Evolutionary conservation across 1,140 invertebrate genomes (phyloP).

Genomic region (Drosophila yakuba): DNA sequence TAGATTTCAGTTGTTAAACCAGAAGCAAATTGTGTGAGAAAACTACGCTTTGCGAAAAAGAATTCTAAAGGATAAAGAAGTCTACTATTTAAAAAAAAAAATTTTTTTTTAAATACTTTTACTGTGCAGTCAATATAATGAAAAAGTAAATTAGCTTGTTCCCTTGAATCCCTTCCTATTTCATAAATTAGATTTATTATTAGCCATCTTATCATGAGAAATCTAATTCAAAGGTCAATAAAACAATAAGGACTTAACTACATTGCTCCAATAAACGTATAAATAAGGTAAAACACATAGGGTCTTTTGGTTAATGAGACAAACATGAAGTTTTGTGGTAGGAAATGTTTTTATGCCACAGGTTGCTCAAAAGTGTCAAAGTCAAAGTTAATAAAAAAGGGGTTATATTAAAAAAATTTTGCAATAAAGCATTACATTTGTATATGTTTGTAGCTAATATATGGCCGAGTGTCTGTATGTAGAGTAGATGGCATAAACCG

Average conservation of each 20-base stretch:
- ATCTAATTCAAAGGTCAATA: not conserved
- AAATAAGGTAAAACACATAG: not conserved
- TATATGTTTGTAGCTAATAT: constrained; percentile 1
- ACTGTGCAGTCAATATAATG: too few species aligned
- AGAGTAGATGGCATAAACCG: constrained; percentile 41
- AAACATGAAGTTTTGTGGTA: not conserved
- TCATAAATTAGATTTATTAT: too few species aligned
- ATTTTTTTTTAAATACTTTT: too few species aligned
- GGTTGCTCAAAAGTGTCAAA: constrained; percentile 28
- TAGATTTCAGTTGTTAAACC: constrained; percentile 19
- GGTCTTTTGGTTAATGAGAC: not conserved
- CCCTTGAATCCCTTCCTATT: too few species aligned
- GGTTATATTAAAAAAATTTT: constrained; percentile 18
- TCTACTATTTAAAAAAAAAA: too few species aligned
- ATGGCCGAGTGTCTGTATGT: constrained; percentile 8
- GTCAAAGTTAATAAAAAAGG: constrained; percentile 40
- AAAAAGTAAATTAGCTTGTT: too few species aligned
- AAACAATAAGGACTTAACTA: not conserved
- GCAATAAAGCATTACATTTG: not conserved
- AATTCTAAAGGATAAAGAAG: not conserved
- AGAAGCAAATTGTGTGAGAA: constrained; percentile 16
- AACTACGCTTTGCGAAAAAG: not conserved
- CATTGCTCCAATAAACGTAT: not conserved
- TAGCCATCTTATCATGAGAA: not conserved
- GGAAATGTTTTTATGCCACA: constrained; percentile 1